Conservation (phyloP, 2,888 invertebrate species). For the Automeris io region DNA sequence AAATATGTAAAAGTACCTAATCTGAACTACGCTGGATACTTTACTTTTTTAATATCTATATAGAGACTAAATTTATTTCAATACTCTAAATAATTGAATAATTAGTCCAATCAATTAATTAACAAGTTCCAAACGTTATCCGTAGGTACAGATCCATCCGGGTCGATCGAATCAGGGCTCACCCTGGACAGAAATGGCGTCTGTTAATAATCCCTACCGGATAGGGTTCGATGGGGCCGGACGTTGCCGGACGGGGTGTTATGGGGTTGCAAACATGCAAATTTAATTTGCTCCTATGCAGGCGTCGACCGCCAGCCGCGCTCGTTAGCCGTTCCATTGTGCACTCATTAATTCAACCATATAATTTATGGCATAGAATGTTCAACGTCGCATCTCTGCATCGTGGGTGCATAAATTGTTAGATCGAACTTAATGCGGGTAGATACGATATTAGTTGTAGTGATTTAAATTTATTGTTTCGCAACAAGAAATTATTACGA, state of each 20-base stretch:
- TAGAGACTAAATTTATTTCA: too few relatives aligned
- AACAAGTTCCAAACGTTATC: too few relatives aligned
- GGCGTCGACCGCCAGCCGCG: slow-evolving; percentile 49
- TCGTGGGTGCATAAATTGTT: slow-evolving; percentile 58
- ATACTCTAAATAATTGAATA: too few relatives aligned
- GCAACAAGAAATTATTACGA: too few relatives aligned
- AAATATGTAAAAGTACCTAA: too few relatives aligned
- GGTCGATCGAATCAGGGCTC: not conserved
- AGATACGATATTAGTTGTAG: not conserved
- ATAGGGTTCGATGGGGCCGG: slow-evolving; percentile 35
- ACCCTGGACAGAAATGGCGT: slow-evolving; percentile 46
- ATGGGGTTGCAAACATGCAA: slow-evolving; percentile 68
- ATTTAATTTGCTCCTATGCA: slow-evolving; percentile 62
- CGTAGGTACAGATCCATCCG: not conserved
- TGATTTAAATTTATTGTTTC: slow-evolving; percentile 1
- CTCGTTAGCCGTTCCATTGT: slow-evolving; percentile 61
- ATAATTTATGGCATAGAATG: slow-evolving; percentile 56
- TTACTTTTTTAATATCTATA: too few relatives aligned
- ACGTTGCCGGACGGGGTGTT: slow-evolving; percentile 34
- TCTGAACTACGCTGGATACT: too few relatives aligned
- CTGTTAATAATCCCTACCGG: slow-evolving; percentile 33
- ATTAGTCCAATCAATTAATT: too few relatives aligned
- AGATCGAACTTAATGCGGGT: slow-evolving; percentile 72
- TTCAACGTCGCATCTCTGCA: slow-evolving; percentile 32
- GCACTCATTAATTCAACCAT: slow-evolving; percentile 68